A percentile compares a stretch with the other conserved stretches of the same genome.
phyloP scores from a whole-genome alignment of 2,888 invertebrate species.

The Caenorhabditis japonica region DNA sequence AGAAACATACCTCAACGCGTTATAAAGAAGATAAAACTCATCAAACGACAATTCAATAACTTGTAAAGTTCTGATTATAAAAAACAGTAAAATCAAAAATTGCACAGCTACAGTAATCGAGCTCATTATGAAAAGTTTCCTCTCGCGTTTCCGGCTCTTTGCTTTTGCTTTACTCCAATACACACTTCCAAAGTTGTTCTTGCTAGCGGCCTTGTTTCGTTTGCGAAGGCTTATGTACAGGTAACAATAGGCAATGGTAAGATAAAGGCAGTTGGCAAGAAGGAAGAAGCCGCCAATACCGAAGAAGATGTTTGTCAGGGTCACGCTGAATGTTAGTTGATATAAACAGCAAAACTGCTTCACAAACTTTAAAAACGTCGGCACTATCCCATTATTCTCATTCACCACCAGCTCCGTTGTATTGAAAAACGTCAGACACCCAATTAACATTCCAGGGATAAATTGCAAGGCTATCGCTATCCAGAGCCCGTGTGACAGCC shows the following conservation, averaged over 20 bases:
- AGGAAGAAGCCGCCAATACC: constrained; percentile 21
- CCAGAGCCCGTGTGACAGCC: constrained; percentile 16
- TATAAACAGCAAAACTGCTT: constrained; percentile 3
- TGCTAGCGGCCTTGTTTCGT: neutral
- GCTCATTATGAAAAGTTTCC: constrained; percentile 30
- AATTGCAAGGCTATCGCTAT: constrained; percentile 28
- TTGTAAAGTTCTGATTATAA: constrained; percentile 10
- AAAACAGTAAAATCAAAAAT: constrained; percentile 24
- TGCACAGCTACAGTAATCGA: constrained; percentile 38
- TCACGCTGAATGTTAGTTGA: constrained; percentile 4
- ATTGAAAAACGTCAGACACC: constrained; percentile 33
- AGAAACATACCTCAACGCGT: constrained; percentile 14
- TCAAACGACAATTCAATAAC: constrained; percentile 12
- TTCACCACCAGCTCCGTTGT: constrained; percentile 14
- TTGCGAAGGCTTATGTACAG: constrained; percentile 7
- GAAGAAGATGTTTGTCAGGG: constrained; percentile 18
- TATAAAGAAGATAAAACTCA: constrained; percentile 38
- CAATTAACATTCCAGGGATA: constrained; percentile 30
- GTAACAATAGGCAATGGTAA: constrained; percentile 28
- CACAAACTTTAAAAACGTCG: constrained; percentile 23
- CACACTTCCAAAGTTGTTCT: neutral
- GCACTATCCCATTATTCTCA: constrained; percentile 22
- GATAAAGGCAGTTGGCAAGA: constrained; percentile 14
- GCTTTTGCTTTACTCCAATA: constrained; percentile 3
- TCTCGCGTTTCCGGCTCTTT: constrained; percentile 5